Base-by-base conservation (phyloP, 2,888 invertebrate genomes). In the Napeogenes sylphis region DNA sequence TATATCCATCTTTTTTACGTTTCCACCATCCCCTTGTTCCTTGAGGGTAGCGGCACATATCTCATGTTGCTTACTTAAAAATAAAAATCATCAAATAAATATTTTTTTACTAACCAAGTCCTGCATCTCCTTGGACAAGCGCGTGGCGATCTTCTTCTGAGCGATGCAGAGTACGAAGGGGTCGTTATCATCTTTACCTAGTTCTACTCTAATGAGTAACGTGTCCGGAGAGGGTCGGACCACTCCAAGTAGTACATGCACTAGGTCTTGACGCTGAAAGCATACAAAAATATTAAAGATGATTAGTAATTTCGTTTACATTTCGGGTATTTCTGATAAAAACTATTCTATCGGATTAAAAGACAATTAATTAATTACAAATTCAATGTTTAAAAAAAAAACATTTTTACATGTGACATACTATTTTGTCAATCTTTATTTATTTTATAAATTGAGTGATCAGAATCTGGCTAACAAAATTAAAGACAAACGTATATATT, bases 151-250 rank as follows among this genome's bases (percentile, higher is more conserved):
- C 84, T 97, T 98, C 85, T 98, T 98, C 68, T 95, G 94, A 2
- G 97, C 99, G 55, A 99, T 91, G 70, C 96, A 97, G 74, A 99
- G 93, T 3, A 99, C 97, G 88, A 98, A 98, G 56, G 94, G 94
- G 75, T 99, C 99, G 93, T 97, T 95, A 75, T 98, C 96, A 72
- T 97, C 97, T 78, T 94, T 94, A 66, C 96, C 95, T 78, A 99
- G 93, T 73, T 96, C 95, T 54, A 98, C 94, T 76, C 95, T 94
- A 62, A 98, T 91, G 58, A 95, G 94, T 55, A 98, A 92, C 83
- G 97, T 97, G 89, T 99, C 99, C 64, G 94, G 92, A 45, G 94
- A 92, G 0, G 98, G 98, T 63, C 95, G 92, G 79, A 98, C 94
- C 66, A 97, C 84, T 47, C 97, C 95, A 2, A 97, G 92, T 2